phyloP scores from a whole-genome alignment of 2,888 invertebrate genomes.

The Ichneumoninae sp. region DNA sequence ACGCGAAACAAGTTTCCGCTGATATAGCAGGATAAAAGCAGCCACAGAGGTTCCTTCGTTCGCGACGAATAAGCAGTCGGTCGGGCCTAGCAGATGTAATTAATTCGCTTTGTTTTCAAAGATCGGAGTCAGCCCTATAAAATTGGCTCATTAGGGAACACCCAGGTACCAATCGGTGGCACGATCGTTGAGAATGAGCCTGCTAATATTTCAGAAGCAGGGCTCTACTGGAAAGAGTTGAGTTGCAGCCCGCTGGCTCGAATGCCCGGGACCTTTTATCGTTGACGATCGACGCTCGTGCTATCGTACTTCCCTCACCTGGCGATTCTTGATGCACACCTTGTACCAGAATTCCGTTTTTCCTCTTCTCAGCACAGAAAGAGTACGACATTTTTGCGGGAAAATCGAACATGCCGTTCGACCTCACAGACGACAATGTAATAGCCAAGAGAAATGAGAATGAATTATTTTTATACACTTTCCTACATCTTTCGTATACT shows the following conservation, averaged over 20 bases:
- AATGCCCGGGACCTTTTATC: slow-evolving; percentile 47
- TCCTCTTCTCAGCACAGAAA: not conserved
- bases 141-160: slow-evolving; percentile 78
- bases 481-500: slow-evolving; percentile 8
- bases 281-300: slow-evolving; percentile 52
- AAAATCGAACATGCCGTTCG: not conserved
- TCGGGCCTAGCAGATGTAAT: slow-evolving; percentile 64
- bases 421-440: not conserved
- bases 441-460: not conserved
- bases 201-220: slow-evolving; percentile 40
- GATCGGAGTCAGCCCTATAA: slow-evolving; percentile 73
- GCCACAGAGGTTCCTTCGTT: slow-evolving; percentile 33
- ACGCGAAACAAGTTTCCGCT: slow-evolving; percentile 39
- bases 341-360: not conserved
- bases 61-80: slow-evolving; percentile 41
- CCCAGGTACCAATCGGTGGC: slow-evolving; percentile 73
- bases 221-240: slow-evolving; percentile 20
- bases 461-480: slow-evolving; percentile 7
- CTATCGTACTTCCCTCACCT: slow-evolving; percentile 33
- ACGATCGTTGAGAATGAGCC: slow-evolving; percentile 73
- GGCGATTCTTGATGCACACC: not conserved
- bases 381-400: not conserved
- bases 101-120: slow-evolving; percentile 74
- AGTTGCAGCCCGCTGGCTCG: slow-evolving; percentile 35
- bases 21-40: slow-evolving; percentile 55